phyloP scores from a whole-genome alignment of 2,113 vertebrate genomes.

The Eptesicus fuscus region DNA sequence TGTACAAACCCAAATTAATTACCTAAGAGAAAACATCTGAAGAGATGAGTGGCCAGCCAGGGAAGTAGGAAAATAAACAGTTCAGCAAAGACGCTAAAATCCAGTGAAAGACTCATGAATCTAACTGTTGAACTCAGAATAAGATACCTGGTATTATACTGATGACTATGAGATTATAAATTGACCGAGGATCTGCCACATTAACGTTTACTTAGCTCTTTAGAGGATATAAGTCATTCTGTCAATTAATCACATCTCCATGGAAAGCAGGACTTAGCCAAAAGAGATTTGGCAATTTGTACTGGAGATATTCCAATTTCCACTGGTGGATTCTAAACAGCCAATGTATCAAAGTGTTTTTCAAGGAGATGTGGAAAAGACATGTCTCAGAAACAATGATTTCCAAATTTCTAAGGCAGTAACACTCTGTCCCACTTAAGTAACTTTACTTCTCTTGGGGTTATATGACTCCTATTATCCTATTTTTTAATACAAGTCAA shows the following conservation, averaged over 20 bases:
- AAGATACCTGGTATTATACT: background rate
- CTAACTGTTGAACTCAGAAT: conserved; percentile 37
- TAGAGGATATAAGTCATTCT: conserved; percentile 18
- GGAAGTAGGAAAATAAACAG: background rate
- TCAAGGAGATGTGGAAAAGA: conserved; percentile 34
- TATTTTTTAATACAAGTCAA: background rate
- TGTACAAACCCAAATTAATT: conserved; percentile 45
- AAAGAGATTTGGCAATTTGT: conserved; percentile 55
- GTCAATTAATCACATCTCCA: conserved; percentile 38
- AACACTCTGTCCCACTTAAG: background rate
- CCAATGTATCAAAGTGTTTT: conserved; percentile 20
- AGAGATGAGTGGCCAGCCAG: conserved; percentile 14
- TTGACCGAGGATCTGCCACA: conserved; percentile 24
- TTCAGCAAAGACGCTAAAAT: conserved; percentile 9
- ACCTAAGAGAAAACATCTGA: conserved; percentile 61
- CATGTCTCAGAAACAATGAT: background rate
- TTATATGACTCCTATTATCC: background rate
- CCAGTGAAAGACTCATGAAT: background rate
- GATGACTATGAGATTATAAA: conserved; percentile 26
- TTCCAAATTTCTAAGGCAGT: background rate
- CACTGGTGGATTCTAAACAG: background rate
- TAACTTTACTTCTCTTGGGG: background rate
- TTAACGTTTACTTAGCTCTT: conserved; percentile 28
- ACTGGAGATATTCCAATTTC: conserved; percentile 23
- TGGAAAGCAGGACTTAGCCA: conserved; percentile 51